Percentiles rank a stretch among this genome's conserved stretches.
Evolutionary conservation across 2,797 vertebrate genomes (phyloP).

Genomic region (Mus caroli): DNA sequence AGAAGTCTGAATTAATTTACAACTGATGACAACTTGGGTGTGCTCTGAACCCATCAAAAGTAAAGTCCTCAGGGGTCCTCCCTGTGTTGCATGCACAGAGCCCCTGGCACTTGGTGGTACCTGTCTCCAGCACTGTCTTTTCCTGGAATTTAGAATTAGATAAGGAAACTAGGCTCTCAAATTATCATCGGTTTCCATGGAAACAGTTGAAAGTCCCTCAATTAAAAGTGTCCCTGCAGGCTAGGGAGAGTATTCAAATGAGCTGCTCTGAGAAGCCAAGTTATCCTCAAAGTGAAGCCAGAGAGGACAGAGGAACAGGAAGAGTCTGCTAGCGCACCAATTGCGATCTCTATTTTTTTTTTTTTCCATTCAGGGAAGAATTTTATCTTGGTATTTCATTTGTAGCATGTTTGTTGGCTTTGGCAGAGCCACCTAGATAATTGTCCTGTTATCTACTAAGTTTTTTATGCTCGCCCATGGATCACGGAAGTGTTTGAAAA

Average conservation of each 20-base stretch:
- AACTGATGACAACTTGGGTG: background rate
- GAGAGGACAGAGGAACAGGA: background rate
- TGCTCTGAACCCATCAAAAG: conserved; percentile 39
- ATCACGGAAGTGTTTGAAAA: background rate
- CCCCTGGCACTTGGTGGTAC: background rate
- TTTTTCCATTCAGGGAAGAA: background rate
- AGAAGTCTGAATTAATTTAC: conserved; percentile 17
- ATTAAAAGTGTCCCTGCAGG: conserved; percentile 75
- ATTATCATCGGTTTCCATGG: conserved; percentile 68
- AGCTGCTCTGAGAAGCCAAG: conserved; percentile 57
- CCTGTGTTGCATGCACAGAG: conserved; percentile 6
- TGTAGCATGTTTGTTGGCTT: background rate
- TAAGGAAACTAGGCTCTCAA: conserved; percentile 38
- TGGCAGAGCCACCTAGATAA: background rate
- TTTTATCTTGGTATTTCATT: conserved; percentile 6
- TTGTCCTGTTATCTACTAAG: background rate
- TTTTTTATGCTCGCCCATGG: background rate
- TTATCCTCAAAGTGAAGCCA: conserved; percentile 11
- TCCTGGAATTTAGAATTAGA: conserved; percentile 61
- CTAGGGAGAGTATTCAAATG: conserved; percentile 64
- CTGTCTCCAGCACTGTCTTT: conserved; percentile 36
- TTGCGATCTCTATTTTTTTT: background rate
- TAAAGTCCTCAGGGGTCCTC: conserved; percentile 19
- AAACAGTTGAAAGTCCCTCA: conserved; percentile 65
- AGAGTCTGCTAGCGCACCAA: background rate